Base-by-base conservation (phyloP, 1,140 invertebrate species). In the Orussus abietinus region DNA sequence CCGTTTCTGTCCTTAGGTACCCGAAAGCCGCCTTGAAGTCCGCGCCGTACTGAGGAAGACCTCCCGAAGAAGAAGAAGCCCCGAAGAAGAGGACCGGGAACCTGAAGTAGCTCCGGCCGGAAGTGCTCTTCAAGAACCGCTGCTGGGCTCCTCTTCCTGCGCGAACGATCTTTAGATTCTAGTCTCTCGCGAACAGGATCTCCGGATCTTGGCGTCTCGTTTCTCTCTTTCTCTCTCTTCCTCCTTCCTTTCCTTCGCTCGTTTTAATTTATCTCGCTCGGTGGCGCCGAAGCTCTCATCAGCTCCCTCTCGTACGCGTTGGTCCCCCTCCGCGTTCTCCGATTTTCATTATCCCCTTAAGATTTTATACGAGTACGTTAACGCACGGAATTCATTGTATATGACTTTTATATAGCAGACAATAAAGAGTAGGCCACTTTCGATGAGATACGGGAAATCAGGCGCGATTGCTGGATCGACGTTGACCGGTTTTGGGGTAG, bases 1-100 rank as follows among this genome's bases (percentile, higher is more conserved):
- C n/a, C n/a, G n/a, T n/a, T n/a, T n/a, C n/a, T 34, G 11, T 47
- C 43, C 65, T 20, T 34, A 72, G 69, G 61, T 69, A 70, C 52
- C 64, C 62, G 10, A 72, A 66, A 48, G 57, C 54, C 30, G 46
- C 56, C 10, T 26, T 61, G n/a, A 68, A 69, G 52, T 63, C 64
- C 17, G 64, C 62, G 7, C 59, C 66, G 5, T 71, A 63, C 41
- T 72, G 57, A 60, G 2, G 15, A 7, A 6, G 22, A 25, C 22
- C 6, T 7, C 14, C 6, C n/a, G n/a, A n/a, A 15, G 37, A 42
- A 38, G 45, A 50, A 37, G 25, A 36, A 51, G 9, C 55, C 40
- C 7, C 37, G 45, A 29, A 36, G 19, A 32, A 10, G n/a, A 42
- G 29, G 15, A 36, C 38, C 30, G 47, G 33, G 30, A 53, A 45